Conservation (phyloP, 2,113 vertebrate species). For the Andinoacara biseriatus region DNA sequence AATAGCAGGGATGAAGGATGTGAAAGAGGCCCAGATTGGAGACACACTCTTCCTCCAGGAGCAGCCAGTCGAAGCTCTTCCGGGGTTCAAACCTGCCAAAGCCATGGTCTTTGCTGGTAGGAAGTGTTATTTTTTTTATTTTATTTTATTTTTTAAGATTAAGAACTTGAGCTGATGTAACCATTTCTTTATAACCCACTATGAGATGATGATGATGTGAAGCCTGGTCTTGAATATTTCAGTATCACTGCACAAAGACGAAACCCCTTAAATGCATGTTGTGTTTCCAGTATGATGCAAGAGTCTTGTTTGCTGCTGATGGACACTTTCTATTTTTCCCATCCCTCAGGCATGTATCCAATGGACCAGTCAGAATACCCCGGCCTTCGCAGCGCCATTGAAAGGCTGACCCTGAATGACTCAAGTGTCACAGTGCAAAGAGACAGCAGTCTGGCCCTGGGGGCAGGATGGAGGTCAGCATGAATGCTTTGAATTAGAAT, state of each 20-base stretch:
- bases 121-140: background rate
- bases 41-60: slow-evolving; percentile 91
- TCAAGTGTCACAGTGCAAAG: slow-evolving; percentile 92
- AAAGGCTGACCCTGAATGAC: slow-evolving; percentile 94
- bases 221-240: background rate
- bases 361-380: slow-evolving; percentile 94
- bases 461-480: slow-evolving; percentile 95
- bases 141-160: too few relatives aligned
- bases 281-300: slow-evolving; percentile 26
- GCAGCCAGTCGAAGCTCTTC: slow-evolving; percentile 90
- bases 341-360: slow-evolving; percentile 89
- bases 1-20: slow-evolving; percentile 95
- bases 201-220: background rate
- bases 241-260: background rate
- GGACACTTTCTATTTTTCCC: background rate
- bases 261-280: background rate
- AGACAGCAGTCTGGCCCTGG: slow-evolving; percentile 92
- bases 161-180: background rate
- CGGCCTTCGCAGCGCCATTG: slow-evolving; percentile 89
- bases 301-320: slow-evolving; percentile 5
- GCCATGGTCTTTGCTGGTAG: slow-evolving; percentile 99
- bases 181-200: background rate
- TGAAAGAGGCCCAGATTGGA: slow-evolving; percentile 98
- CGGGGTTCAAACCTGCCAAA: slow-evolving; percentile 94
- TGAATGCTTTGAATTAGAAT: background rate